Conservation (phyloP, 2,888 invertebrate species). For the Leucophora obtusa region DNA sequence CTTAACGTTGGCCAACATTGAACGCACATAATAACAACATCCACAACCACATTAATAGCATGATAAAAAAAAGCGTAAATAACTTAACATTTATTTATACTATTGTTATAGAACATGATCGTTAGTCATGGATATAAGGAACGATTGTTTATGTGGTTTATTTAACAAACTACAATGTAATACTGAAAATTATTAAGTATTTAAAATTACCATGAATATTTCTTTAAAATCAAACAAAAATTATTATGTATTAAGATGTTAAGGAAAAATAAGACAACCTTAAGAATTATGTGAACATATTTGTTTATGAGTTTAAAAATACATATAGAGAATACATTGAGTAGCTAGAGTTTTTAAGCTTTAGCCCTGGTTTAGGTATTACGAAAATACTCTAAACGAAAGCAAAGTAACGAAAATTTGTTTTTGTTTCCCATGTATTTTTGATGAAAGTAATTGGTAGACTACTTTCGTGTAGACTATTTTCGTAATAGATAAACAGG, state of each 20-base stretch:
- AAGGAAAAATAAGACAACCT: background rate
- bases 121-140: constrained; percentile 61
- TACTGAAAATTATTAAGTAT: constrained; percentile 53
- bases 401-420: too few species aligned
- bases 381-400: too few species aligned
- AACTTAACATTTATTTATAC: constrained; percentile 62
- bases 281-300: background rate
- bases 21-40: background rate
- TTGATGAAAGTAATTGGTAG: too few species aligned
- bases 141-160: constrained; percentile 51
- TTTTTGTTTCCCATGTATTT: too few species aligned
- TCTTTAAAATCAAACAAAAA: constrained; percentile 12
- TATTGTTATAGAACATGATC: constrained; percentile 58
- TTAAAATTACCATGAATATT: constrained; percentile 54
- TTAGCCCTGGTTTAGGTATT: too few species aligned
- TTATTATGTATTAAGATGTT: constrained; percentile 28
- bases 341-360: too few species aligned
- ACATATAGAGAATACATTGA: too few species aligned
- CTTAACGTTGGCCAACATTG: constrained; percentile 2
- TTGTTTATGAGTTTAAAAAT: background rate
- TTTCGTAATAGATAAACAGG: too few species aligned
- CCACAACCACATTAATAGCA: background rate
- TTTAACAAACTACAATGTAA: constrained; percentile 33
- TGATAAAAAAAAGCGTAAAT: constrained; percentile 52
- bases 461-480: too few species aligned